These are phyloP conservation scores for Stercorarius parasiticus DNA, from an alignment of 2,113 vertebrate genomes.

Conservation along the genomic window DNA sequence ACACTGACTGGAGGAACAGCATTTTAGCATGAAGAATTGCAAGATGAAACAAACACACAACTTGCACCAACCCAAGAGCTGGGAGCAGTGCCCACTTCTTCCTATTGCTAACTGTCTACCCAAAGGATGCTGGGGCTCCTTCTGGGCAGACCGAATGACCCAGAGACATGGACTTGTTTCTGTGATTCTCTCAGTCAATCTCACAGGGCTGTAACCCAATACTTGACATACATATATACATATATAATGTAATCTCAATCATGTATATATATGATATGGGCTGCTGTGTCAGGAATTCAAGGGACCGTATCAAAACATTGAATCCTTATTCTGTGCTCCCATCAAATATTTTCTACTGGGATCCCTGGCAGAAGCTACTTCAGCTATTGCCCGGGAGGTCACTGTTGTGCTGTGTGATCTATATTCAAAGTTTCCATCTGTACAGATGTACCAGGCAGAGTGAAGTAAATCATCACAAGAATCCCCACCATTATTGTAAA, in stretches of 20 bases:
- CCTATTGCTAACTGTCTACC: not conserved
- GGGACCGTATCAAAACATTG: not conserved
- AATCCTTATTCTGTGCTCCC: not conserved
- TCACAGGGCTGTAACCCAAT: not conserved
- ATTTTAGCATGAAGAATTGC: not conserved
- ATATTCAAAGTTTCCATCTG: not conserved
- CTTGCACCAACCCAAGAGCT: not conserved
- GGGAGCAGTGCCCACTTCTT: not conserved
- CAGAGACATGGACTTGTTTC: not conserved
- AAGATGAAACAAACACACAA: not conserved
- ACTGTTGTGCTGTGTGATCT: not conserved
- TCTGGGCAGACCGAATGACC: not conserved
- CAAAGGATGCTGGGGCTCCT: not conserved
- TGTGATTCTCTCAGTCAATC: not conserved
- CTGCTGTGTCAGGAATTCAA: not conserved
- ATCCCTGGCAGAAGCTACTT: not conserved
- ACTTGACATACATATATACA: not conserved
- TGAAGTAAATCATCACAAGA: not conserved
- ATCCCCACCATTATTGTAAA: not conserved
- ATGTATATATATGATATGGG: not conserved
- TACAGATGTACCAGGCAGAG: not conserved
- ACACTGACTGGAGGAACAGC: not conserved
- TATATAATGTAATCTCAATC: not conserved
- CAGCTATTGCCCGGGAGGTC: not conserved
- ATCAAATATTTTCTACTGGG: not conserved